Percentiles rank a stretch among this genome's conserved stretches.
These are phyloP conservation scores for Cistogaster globosa DNA, from an alignment of 2,888 invertebrate genomes.

Conservation along the genomic window DNA sequence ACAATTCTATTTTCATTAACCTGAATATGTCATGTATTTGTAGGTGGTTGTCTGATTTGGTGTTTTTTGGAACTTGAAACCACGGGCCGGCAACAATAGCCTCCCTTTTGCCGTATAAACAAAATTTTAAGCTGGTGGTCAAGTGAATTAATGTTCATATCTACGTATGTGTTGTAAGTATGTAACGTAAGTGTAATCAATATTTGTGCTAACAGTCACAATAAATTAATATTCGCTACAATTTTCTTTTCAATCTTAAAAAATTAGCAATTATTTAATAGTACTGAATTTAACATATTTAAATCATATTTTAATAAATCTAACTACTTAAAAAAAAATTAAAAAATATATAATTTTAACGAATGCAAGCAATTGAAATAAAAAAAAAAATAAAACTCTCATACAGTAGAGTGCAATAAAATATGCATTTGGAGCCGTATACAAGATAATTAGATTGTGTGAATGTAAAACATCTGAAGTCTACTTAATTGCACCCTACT, in stretches of 20 bases:
- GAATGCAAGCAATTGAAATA: slow-evolving; percentile 70
- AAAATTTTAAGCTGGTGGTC: slow-evolving; percentile 82
- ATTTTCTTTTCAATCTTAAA: background rate
- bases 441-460: background rate
- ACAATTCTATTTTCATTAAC: background rate
- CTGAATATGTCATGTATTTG: slow-evolving; percentile 36
- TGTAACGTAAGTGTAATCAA: slow-evolving; percentile 52
- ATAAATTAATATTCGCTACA: slow-evolving; percentile 28
- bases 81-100: slow-evolving; percentile 78
- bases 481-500: slow-evolving; percentile 18
- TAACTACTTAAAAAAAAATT: slow-evolving; percentile 38
- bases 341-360: background rate
- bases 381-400: slow-evolving; percentile 39
- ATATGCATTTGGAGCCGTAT: background rate
- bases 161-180: slow-evolving; percentile 52
- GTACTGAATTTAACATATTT: slow-evolving; percentile 1
- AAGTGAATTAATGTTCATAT: slow-evolving; percentile 76
- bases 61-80: slow-evolving; percentile 59
- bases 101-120: slow-evolving; percentile 78
- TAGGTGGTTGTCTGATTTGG: slow-evolving; percentile 16
- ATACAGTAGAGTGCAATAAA: slow-evolving; percentile 40
- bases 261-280: slow-evolving; percentile 1
- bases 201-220: slow-evolving; percentile 48
- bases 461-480: background rate
- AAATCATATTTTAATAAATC: slow-evolving; percentile 63